phyloP scores from a whole-genome alignment of 2,797 vertebrate genomes.

The Artibeus jamaicensis region DNA sequence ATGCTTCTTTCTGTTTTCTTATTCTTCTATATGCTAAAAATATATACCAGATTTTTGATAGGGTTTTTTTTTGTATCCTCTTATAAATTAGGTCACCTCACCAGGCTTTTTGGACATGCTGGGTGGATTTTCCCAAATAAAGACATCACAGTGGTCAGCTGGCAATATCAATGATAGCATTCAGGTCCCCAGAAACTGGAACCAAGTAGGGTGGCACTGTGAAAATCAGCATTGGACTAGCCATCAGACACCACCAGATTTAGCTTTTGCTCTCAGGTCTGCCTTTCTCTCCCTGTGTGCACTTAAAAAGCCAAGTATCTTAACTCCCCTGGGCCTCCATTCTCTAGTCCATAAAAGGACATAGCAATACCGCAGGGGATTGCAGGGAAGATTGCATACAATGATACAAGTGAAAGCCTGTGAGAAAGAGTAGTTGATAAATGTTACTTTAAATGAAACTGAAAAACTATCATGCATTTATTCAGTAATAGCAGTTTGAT shows the following conservation, averaged over 20 bases:
- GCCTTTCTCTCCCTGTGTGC: neutral
- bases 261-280: neutral
- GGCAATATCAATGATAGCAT: conserved; percentile 57
- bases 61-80: neutral
- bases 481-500: neutral
- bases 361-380: neutral
- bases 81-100: conserved; percentile 72
- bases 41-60: neutral
- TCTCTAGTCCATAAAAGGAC: neutral
- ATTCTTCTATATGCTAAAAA: neutral
- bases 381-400: neutral
- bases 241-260: neutral
- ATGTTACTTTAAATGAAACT: neutral
- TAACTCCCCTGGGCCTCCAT: neutral
- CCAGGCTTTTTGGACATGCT: conserved; percentile 43
- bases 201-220: neutral
- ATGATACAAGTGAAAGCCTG: neutral
- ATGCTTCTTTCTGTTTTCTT: neutral
- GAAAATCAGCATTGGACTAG: neutral
- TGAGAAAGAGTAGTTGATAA: neutral
- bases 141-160: conserved; percentile 69
- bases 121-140: conserved; percentile 72
- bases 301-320: neutral
- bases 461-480: neutral
- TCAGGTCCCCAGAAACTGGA: conserved; percentile 56